These are phyloP conservation scores for Epistrophe grossulariae DNA, from an alignment of 2,888 invertebrate genomes.

Conservation along the genomic window DNA sequence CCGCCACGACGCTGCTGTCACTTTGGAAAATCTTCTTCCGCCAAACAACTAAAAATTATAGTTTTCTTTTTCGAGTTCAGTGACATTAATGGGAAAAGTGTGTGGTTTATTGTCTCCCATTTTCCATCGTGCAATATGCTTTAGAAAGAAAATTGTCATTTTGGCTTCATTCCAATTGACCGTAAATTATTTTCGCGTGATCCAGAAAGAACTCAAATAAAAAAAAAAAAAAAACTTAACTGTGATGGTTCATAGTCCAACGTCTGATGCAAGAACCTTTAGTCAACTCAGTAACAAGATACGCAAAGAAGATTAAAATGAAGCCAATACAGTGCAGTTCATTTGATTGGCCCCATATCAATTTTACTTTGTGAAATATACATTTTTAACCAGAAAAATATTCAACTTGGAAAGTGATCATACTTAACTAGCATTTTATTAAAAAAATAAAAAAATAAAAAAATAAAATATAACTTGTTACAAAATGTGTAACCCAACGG, in stretches of 20 bases:
- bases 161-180: slow-evolving; percentile 66
- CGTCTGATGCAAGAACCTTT: slow-evolving; percentile 50
- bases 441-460: too few species aligned
- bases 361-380: too few species aligned
- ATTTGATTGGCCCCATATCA: not conserved
- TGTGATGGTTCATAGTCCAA: slow-evolving; percentile 41
- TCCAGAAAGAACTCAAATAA: slow-evolving; percentile 36
- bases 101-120: slow-evolving; percentile 52
- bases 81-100: slow-evolving; percentile 65
- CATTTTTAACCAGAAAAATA: too few species aligned
- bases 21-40: slow-evolving; percentile 34
- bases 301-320: not conserved
- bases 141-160: slow-evolving; percentile 45
- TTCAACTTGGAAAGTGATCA: too few species aligned
- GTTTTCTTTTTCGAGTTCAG: slow-evolving; percentile 63
- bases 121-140: slow-evolving; percentile 10
- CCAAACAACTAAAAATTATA: slow-evolving; percentile 43
- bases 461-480: too few species aligned
- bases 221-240: not conserved
- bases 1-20: not conserved
- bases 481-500: too few species aligned
- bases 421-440: too few species aligned
- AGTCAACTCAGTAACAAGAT: slow-evolving; percentile 54
- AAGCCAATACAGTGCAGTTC: not conserved
- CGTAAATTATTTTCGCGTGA: slow-evolving; percentile 50